Base-by-base conservation (phyloP, 2,113 vertebrate genomes). In the Pterocles orientalis region DNA sequence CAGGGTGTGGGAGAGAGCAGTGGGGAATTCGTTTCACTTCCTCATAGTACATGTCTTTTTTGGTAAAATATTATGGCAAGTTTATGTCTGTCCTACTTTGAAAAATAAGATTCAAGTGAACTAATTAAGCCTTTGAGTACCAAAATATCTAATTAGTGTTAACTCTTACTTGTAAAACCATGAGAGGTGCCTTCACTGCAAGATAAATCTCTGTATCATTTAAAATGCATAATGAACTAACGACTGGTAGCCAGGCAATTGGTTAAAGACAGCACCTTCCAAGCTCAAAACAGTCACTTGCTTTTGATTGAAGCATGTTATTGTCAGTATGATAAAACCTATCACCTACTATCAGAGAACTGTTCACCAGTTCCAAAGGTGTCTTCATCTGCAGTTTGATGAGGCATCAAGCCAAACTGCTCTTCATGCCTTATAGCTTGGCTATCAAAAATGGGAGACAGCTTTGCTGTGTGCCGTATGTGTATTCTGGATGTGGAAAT, bases 11-110 rank as follows among this genome's bases (percentile, higher is more conserved):
- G 95, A 96, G 95, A 94, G 94, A 85, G 58, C 3, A 0, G 64
- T 78, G 79, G 69, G 86, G 82, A 96, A 97, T 96, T 97, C 2
- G 65, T 96, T 97, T 96, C 86, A 57, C 89, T 91, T 97, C 91
- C 86, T 91, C 70, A 41, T 83, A 61, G 51, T 89, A 58, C 62
- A 10, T 60, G 88, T 86, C 94, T 95, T 51, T 96, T 97, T 96
- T 92, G 84, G 82, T 96, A 98, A 98, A 98, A 97, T 95, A 97
- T 96, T 96, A 83, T 82, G 93, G 95, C 95, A 97, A 93, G 95
- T 96, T 96, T 93, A 78, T 87, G 89, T 96, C 81, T 86, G 91
- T 82, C 94, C 57, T 92, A 47, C 85, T 96, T 95, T 82, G 87
- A 97, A 98, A 98, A 98, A 93, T 95, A 97, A 95, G 90, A 93